Evolutionary conservation across 2,113 vertebrate species (phyloP), one percentile per base, ranked within the genome.

Genomic region (Ptilorrhoa leucosticta): DNA sequence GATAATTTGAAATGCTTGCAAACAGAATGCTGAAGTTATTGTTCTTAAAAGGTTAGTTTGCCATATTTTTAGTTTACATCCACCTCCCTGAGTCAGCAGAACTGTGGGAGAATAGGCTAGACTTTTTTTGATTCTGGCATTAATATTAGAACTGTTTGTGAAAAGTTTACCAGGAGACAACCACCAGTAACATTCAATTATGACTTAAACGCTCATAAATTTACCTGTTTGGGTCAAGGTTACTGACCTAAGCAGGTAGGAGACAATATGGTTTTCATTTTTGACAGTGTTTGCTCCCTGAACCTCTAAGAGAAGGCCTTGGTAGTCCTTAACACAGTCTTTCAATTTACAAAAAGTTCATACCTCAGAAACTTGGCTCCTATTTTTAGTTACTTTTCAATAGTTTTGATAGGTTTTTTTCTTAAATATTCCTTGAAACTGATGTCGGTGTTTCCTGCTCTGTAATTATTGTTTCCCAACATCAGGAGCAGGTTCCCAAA

Each of bases 401-500:
- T 69, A 64, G 21, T 84, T 94, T 48, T 86, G 65, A 14, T 72
- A 53, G 4, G 2, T 11, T 71, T 82, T 95, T 78, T 48, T 53
- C 42, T 71, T 87, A 87, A 94, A 39, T 57, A 33, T 79, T 75
- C 31, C 48, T 84, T 83, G 42, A 87, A 93, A 80, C 28, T 57
- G 27, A 31, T 61, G 27, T 65, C 37, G 79, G 3, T n/a, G 10
- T 93, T 87, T 93, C 61, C 30, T 76, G 26, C 56, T 72, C 48
- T 91, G 45, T 87, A 85, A 79, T 96, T 92, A 50, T 19, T 93
- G 33, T 94, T 96, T 94, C 70, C 54, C 69, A 87, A 48, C 53
- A 89, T 84, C 56, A 87, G 79, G 86, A 88, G 58, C 71, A 89
- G 57, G 28, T 87, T 94, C 66, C 45, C 70, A 72, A 91, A 82